Evolutionary conservation across 2,797 vertebrate genomes (phyloP), one percentile per base, ranked within the genome.

Genomic region (Erpetoichthys calabaricus): DNA sequence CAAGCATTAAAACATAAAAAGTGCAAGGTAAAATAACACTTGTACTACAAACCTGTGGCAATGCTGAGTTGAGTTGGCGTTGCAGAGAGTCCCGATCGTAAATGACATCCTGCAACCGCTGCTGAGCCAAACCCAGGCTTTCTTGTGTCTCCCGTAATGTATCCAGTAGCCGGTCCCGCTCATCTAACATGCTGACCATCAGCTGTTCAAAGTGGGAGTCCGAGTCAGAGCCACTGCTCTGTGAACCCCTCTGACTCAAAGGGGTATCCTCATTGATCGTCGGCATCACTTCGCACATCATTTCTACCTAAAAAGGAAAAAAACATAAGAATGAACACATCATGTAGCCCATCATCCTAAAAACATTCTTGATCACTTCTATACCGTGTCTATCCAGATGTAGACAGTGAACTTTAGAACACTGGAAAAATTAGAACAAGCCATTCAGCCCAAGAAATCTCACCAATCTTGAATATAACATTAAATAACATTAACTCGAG

Each of bases 181-280:
- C 96, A 64, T 99, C 96, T 70, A 99, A 85, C 96, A 99, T 99
- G 75, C 97, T 97, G 68, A 99, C 96, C 94, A 99, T 99, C 75
- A 99, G 82, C 80, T 97, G 94, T 80, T 99, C 96, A 64, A 99
- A 99, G 75, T 98, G 92, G 46, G 93, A 94, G 82, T 99, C 95
- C 0, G 93, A 94, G 86, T 99, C 94, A 0, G 92, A 93, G 78
- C 88, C 79, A 6, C 94, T 88, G 81, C 94, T 93, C 74, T 99
- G 94, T 62, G 94, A 97, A 80, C 94, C 93, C 64, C 95, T 87
- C 73, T 96, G 94, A 73, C 86, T 95, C 88, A 93, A 87, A 47
- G 93, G 91, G 74, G 94, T 95, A 88, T 98, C 94, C 88, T 98
- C 94, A 0, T 92, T 98, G 76, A 92, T 91, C 58, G 90, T 92